Evolutionary conservation across 2,888 invertebrate species (phyloP).

Genomic region (Lypha dubia): DNA sequence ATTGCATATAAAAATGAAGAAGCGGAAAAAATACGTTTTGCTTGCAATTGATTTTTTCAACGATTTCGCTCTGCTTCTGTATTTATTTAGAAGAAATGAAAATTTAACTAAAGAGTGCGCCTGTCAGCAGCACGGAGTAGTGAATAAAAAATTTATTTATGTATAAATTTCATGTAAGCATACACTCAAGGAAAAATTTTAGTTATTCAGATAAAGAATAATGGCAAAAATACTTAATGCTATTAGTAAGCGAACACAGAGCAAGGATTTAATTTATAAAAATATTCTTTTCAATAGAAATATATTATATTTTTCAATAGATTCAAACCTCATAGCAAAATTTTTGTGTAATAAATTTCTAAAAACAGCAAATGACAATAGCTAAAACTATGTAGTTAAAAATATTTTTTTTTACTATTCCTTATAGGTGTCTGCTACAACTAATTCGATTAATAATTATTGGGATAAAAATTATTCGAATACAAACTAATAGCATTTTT

Average conservation of each 20-base stretch:
- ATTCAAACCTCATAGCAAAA: too few species aligned
- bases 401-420: too few species aligned
- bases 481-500: too few species aligned
- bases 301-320: too few species aligned
- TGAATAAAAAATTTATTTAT: not conserved
- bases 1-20: not conserved
- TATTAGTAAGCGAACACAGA: not conserved
- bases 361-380: too few species aligned
- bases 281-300: too few species aligned
- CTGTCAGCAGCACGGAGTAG: not conserved
- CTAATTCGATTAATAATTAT: too few species aligned
- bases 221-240: not conserved
- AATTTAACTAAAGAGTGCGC: not conserved
- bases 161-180: not conserved
- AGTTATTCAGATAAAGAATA: not conserved
- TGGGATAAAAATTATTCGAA: too few species aligned
- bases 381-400: too few species aligned
- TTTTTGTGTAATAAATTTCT: too few species aligned
- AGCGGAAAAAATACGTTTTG: not conserved
- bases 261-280: not conserved
- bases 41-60: slow-evolving; percentile 12
- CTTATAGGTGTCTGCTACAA: too few species aligned
- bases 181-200: slow-evolving; percentile 21
- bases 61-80: not conserved
- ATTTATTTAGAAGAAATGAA: not conserved